Evolutionary conservation across 2,888 invertebrate species (phyloP).

Genomic region (Portevinia maculata): DNA sequence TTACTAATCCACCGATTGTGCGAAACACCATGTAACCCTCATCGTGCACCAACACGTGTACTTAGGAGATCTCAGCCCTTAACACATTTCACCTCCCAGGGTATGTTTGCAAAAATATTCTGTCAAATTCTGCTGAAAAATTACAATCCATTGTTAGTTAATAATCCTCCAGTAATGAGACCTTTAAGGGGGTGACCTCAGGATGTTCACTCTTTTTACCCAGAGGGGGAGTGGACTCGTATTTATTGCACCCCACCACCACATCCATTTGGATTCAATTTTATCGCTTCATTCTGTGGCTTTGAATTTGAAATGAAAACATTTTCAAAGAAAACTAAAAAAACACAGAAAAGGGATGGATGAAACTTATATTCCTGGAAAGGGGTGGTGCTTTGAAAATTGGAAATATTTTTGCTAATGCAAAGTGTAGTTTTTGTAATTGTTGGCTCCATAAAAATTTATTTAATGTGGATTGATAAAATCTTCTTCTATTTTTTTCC

Average conservation of each 20-base stretch:
- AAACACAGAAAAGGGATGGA: conserved; percentile 15
- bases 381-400: conserved; percentile 36
- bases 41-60: not conserved
- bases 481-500: conserved; percentile 9
- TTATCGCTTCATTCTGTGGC: conserved; percentile 74
- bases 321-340: conserved; percentile 44
- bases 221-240: conserved; percentile 47
- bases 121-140: conserved; percentile 44
- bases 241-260: conserved; percentile 22
- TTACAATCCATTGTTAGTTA: conserved; percentile 72
- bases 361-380: conserved; percentile 46
- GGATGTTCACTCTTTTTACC: not conserved
- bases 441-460: conserved; percentile 66
- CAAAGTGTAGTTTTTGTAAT: conserved; percentile 32
- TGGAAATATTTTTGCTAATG: conserved; percentile 61
- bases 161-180: conserved; percentile 72
- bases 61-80: not conserved
- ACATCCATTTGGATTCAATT: conserved; percentile 55
- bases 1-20: conserved; percentile 25
- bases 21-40: conserved; percentile 13
- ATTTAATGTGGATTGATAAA: conserved; percentile 61
- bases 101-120: conserved; percentile 46
- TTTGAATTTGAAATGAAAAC: conserved; percentile 73
- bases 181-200: conserved; percentile 68
- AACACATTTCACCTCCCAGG: conserved; percentile 55